Base-by-base conservation (phyloP, 2,888 invertebrate species). In the Leucozona laternaria region DNA sequence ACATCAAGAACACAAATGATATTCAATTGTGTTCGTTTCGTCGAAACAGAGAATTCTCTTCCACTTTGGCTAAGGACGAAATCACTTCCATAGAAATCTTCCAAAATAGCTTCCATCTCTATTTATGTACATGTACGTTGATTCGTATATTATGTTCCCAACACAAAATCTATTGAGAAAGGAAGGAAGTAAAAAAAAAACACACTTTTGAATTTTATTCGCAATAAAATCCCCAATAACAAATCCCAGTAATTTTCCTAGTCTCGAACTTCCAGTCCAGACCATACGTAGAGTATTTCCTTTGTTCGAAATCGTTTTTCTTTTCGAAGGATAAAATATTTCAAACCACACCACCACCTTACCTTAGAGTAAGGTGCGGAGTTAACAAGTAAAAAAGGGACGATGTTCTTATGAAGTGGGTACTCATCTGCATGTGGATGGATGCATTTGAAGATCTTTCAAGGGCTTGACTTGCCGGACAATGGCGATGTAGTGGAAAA, bases 351-450 rank as follows among this genome's bases (percentile, higher is more conserved):
- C 68, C 62, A 75, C 68, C 85, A 86, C 70, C 82, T 86, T 78
- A 86, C 70, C 78, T 86, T 75, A 53, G 53, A 81, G 70, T 78
- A 70, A 11, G 11, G 53, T 70, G 45, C 25, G 66, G 28, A 43
- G 58, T 45, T 53, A 31, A 11, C 28, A 13, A 43, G 58, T 11
- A 81, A 37, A 60, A 77, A 80, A 48, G 40, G 73, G 64, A 73
- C 68, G 55, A 15, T 40, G 22, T 60, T 22, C 60, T 70, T 70
- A 73, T 86, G 53, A 79, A 86, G 78, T 75, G 75, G 68, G 62
- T 43, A 58, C 81, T 86, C 82, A 82, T 86, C 86, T 82, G 73
- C 82, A 86, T 82, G 82, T 66, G 86, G 75, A 73, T 86, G 86
- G 78, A 86, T 86, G 82, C 75, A 86, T 75, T 86, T 86, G 82